Percentiles rank a stretch among this genome's conserved stretches.
Evolutionary conservation across 1,140 invertebrate genomes (phyloP).

Genomic region (Drosophila mojavensis): DNA sequence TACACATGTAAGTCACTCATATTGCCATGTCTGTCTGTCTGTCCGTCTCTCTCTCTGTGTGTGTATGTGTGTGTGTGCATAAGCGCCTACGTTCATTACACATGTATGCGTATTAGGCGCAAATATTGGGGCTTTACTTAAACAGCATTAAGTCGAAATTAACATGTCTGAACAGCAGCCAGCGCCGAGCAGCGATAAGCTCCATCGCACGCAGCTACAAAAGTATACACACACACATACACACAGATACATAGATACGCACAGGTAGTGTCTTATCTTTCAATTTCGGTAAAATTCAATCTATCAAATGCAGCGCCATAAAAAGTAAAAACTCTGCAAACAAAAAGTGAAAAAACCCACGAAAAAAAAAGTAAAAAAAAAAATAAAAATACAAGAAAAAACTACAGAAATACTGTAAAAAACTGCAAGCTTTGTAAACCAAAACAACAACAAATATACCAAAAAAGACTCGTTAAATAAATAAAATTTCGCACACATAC

Average conservation of each 20-base stretch:
- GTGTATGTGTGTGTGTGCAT: conserved; percentile 39
- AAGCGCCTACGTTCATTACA: conserved; percentile 78
- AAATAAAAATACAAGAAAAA: conserved; percentile 1
- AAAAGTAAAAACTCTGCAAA: conserved; percentile 42
- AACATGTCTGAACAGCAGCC: conserved; percentile 71
- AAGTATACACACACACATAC: neutral
- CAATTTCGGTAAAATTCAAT: conserved; percentile 57
- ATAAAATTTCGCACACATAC: conserved; percentile 65
- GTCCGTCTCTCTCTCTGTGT: conserved; percentile 7
- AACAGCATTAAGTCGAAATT: conserved; percentile 82
- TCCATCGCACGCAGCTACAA: neutral
- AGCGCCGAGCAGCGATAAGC: conserved; percentile 25
- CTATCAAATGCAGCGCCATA: conserved; percentile 54
- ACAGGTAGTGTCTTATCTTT: conserved; percentile 36
- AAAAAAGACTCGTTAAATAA: conserved; percentile 63
- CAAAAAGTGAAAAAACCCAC: conserved; percentile 39
- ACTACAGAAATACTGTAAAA: neutral
- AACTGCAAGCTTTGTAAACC: conserved; percentile 48
- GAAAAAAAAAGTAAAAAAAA: neutral
- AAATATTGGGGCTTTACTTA: conserved; percentile 81
- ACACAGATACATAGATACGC: neutral
- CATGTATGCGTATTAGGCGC: conserved; percentile 80
- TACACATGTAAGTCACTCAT: conserved; percentile 81
- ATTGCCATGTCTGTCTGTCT: conserved; percentile 46
- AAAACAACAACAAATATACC: conserved; percentile 24